A percentile compares a stretch with the other conserved stretches of the same genome.
phyloP scores from a whole-genome alignment of 2,797 vertebrate species.

The Lemur catta region DNA sequence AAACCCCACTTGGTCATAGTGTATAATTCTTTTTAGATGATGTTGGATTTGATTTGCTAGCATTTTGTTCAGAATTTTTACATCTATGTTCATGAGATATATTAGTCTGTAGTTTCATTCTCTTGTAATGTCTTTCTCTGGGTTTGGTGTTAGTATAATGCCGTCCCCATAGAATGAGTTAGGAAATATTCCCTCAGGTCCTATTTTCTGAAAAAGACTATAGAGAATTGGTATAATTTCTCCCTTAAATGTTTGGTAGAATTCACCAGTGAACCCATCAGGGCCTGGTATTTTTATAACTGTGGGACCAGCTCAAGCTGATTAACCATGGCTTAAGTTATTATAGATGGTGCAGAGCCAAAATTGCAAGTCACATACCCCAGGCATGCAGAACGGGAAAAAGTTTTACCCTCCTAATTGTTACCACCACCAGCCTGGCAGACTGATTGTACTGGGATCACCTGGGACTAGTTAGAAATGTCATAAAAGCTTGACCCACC shows the following conservation, averaged over 20 bases:
- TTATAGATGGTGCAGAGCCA: too few relatives aligned
- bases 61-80: not conserved
- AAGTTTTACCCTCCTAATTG: too few relatives aligned
- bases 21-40: not conserved
- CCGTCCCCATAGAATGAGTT: not conserved
- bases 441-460: too few relatives aligned
- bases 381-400: too few relatives aligned
- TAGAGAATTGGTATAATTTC: not conserved
- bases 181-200: not conserved
- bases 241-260: not conserved
- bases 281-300: not conserved
- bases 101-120: not conserved
- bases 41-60: not conserved
- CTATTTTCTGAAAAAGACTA: not conserved
- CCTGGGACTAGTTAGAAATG: too few relatives aligned
- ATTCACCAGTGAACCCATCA: not conserved
- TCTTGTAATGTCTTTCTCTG: not conserved
- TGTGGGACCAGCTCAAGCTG: too few relatives aligned
- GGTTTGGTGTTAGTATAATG: not conserved
- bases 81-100: not conserved
- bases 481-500: too few relatives aligned
- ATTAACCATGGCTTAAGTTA: too few relatives aligned
- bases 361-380: too few relatives aligned
- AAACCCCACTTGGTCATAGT: not conserved
- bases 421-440: too few relatives aligned